A percentile compares a stretch with the other conserved stretches of the same genome.
Conservation (phyloP, 2,888 invertebrate species). For the Chrysolina oricalcia region DNA sequence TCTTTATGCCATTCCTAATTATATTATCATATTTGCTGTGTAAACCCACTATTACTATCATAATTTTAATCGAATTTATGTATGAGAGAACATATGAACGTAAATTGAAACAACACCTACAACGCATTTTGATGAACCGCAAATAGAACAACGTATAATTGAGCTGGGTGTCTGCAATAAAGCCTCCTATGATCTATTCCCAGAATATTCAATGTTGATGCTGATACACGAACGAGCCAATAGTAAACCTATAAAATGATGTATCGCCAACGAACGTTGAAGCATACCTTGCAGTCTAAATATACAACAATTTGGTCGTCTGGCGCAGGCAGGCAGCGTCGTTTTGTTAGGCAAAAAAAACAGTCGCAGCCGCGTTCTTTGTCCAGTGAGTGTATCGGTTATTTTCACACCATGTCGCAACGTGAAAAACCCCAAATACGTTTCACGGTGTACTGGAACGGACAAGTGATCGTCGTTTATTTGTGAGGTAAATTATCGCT, state of each 20-base stretch:
- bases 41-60: background rate
- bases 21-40: too few species aligned
- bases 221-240: background rate
- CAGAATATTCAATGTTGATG: conserved; percentile 13
- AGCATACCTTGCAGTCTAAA: conserved; percentile 2
- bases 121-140: background rate
- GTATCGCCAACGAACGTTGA: conserved; percentile 3
- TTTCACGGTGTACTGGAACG: conserved; percentile 80
- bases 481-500: conserved; percentile 65
- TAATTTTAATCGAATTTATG: background rate
- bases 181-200: conserved; percentile 2
- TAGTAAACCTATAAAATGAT: conserved; percentile 21
- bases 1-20: too few species aligned
- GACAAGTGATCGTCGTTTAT: conserved; percentile 79
- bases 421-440: conserved; percentile 79
- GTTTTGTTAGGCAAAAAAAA: conserved; percentile 7
- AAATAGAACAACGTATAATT: background rate
- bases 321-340: conserved; percentile 20
- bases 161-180: background rate
- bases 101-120: background rate
- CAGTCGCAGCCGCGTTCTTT: conserved; percentile 20
- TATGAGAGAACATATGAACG: background rate
- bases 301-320: conserved; percentile 1
- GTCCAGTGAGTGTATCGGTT: background rate
- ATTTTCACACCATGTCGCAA: conserved; percentile 75